Evolutionary conservation across 1,140 invertebrate species (phyloP).

Genomic region (Zaprionus davidi): DNA sequence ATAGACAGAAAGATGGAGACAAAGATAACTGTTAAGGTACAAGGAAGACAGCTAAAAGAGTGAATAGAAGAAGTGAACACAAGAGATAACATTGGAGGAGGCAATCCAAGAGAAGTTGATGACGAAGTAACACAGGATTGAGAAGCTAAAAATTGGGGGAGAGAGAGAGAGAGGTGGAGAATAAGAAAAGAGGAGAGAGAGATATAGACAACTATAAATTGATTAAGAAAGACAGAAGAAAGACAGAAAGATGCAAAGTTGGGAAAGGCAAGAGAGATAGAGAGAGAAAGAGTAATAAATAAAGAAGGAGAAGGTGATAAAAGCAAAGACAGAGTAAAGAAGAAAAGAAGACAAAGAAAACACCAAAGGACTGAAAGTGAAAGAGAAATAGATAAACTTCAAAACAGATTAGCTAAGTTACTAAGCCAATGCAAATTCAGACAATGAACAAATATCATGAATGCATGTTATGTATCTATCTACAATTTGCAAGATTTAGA

Average conservation of each 20-base stretch:
- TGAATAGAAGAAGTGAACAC: no score
- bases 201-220: not conserved
- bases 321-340: not conserved
- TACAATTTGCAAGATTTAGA: not conserved
- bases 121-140: no score
- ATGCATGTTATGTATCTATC: not conserved
- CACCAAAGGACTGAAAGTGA: not conserved
- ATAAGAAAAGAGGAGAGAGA: not conserved
- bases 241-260: not conserved
- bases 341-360: not conserved
- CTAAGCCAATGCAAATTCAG: constrained; percentile 1
- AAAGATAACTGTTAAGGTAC: no score
- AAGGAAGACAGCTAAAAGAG: no score
- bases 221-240: no score
- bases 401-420: not conserved
- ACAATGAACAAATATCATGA: not conserved
- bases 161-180: not conserved
- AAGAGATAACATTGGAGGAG: no score
- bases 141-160: not conserved
- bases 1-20: no score
- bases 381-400: not conserved
- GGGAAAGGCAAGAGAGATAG: not conserved
- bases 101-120: no score
- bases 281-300: not conserved
- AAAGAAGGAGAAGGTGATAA: not conserved